Evolutionary conservation across 2,113 vertebrate genomes (phyloP).

Genomic region (Onychostruthus taczanowskii): DNA sequence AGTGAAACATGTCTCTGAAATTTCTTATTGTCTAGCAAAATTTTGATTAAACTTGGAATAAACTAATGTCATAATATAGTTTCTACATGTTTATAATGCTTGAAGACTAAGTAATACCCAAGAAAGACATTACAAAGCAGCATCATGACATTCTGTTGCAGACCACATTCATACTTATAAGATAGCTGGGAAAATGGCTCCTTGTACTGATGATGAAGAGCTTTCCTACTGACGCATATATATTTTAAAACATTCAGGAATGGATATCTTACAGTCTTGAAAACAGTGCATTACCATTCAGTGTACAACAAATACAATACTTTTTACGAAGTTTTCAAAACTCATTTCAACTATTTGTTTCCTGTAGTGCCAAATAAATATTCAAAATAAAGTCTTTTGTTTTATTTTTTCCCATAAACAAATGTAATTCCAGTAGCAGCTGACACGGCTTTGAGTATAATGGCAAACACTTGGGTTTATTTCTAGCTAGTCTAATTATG

Average conservation of each 20-base stretch:
- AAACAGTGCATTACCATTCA: background rate
- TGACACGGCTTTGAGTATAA: background rate
- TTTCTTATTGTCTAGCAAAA: background rate
- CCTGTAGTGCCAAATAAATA: background rate
- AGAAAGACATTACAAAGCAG: background rate
- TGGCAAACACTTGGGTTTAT: background rate
- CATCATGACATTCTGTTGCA: background rate
- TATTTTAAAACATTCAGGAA: background rate
- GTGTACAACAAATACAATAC: background rate
- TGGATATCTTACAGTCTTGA: background rate
- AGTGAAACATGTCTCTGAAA: background rate
- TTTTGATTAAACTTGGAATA: background rate
- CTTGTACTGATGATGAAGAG: background rate
- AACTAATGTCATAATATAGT: background rate
- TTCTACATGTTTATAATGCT: background rate
- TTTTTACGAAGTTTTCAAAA: background rate
- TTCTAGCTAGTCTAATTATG: constrained; percentile 15
- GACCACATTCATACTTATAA: background rate
- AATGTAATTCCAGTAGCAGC: constrained; percentile 14
- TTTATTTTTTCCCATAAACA: background rate
- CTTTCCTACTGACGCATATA: background rate
- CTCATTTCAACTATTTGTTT: background rate
- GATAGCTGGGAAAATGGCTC: background rate
- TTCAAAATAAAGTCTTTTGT: background rate
- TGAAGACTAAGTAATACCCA: background rate